Percentiles rank a stretch among this genome's conserved stretches.
phyloP scores from a whole-genome alignment of 2,113 vertebrate species.

The Cephalopterus ornatus region DNA sequence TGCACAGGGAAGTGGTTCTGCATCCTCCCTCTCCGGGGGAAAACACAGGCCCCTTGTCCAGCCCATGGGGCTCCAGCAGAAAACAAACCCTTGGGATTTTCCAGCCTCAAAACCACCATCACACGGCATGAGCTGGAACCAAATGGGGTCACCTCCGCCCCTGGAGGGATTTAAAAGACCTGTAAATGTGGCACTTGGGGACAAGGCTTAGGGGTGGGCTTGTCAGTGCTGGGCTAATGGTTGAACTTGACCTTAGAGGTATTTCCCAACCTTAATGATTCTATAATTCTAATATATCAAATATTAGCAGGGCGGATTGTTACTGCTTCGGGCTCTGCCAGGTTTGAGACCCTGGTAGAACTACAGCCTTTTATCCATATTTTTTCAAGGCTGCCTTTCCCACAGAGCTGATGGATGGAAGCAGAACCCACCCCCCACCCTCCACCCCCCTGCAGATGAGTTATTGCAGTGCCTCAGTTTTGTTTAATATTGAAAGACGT shows the following conservation, averaged over 20 bases:
- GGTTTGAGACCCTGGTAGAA: background rate
- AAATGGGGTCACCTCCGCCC: background rate
- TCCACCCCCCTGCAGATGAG: background rate
- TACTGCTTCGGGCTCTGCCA: background rate
- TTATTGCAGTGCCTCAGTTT: background rate
- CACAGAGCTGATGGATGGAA: background rate
- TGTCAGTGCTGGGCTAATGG: background rate
- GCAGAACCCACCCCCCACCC: background rate
- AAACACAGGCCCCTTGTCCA: background rate
- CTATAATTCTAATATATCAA: background rate
- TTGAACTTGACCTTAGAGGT: rapidly evolving
- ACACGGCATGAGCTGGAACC: rapidly evolving
- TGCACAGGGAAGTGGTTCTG: background rate
- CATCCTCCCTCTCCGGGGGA: background rate
- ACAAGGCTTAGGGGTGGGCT: background rate
- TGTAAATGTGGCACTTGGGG: background rate
- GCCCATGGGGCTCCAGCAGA: background rate
- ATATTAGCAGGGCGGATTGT: background rate
- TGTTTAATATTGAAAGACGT: conserved; percentile 44
- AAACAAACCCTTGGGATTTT: background rate
- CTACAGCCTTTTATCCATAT: rapidly evolving
- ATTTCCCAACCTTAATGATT: background rate
- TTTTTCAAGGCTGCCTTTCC: background rate
- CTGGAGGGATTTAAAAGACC: background rate
- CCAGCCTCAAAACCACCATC: background rate